Conservation (phyloP, 1,140 invertebrate genomes). For the Neodiprion pinetum region DNA sequence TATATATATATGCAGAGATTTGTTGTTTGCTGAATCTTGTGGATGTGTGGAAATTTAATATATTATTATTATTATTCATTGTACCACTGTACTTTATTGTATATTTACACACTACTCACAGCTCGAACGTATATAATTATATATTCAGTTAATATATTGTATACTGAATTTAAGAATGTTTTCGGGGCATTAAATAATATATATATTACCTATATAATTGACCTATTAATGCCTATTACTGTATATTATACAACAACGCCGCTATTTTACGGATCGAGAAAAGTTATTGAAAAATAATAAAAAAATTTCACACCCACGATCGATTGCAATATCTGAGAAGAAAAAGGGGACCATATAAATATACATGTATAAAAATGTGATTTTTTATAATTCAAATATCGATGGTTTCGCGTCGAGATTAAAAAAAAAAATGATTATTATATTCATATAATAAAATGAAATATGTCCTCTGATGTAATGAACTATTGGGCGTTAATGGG, state of each 20-base stretch:
- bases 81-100: conserved; percentile 62
- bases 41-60: conserved; percentile 57
- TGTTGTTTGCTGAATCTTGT: conserved; percentile 64
- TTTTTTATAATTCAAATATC: not conserved
- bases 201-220: not conserved
- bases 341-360: not conserved
- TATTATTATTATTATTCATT: conserved; percentile 43
- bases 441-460: too few relatives aligned
- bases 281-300: too few relatives aligned
- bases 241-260: too few relatives aligned
- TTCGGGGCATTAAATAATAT: not conserved
- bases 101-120: conserved; percentile 61
- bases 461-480: not conserved
- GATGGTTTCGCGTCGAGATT: not conserved
- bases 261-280: too few relatives aligned
- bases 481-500: conserved; percentile 2
- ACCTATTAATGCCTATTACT: not conserved
- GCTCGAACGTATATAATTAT: conserved; percentile 45
- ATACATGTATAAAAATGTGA: not conserved
- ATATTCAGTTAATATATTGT: conserved; percentile 37
- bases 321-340: not conserved
- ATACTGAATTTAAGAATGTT: conserved; percentile 31
- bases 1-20: conserved; percentile 61
- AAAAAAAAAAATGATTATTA: not conserved
- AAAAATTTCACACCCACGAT: not conserved